Evolutionary conservation across 2,113 vertebrate genomes (phyloP), one percentile per base, ranked within the genome.

Genomic region (Microtus richardsoni): DNA sequence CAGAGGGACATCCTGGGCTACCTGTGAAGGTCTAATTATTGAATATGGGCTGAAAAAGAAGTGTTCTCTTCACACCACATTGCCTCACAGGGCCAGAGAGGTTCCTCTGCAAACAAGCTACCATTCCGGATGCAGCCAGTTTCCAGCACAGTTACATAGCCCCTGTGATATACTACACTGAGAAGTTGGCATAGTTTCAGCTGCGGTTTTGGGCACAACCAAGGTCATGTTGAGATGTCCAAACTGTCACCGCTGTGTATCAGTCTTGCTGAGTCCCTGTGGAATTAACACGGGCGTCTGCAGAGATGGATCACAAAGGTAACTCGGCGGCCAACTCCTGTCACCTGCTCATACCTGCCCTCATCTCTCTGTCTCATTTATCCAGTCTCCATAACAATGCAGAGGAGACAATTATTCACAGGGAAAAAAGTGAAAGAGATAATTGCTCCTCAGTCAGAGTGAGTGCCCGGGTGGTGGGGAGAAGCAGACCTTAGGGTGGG

Each of bases 141-240:
- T 96, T 91, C 52, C 68, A 64, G 71, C 70, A 71, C 0, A 0
- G 62, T 41, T 77, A 73, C 86, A 91, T 14, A 0, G 88, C 70
- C 79, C 44, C 30, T 70, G 78, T 92, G 93, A 96, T 89, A 92
- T 41, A 96, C 77, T 79, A 54, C 28, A 14, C 33, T 88, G 94
- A 49, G 49, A 89, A 80, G 39, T 19, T 94, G 94, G 92, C 95
- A 49, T 10, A 33, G 73, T 80, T 62, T 92, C 91, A 95, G 92
- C 88, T 80, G 89, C 33, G 92, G 93, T 92, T 95, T 92, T 91
- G 95, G 91, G 58, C 86, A 96, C 86, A 89, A 95, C 87, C 95
- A 95, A 97, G 97, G 94, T 97, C 97, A 95, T 54, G 94, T 93
- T 91, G 86, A 95, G 83, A 96, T 93, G 95, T 97, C 93, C 95